A percentile compares a stretch with the other conserved stretches of the same genome.
Conservation (phyloP, 1,140 invertebrate species). For the Maconellicoccus hirsutus region DNA sequence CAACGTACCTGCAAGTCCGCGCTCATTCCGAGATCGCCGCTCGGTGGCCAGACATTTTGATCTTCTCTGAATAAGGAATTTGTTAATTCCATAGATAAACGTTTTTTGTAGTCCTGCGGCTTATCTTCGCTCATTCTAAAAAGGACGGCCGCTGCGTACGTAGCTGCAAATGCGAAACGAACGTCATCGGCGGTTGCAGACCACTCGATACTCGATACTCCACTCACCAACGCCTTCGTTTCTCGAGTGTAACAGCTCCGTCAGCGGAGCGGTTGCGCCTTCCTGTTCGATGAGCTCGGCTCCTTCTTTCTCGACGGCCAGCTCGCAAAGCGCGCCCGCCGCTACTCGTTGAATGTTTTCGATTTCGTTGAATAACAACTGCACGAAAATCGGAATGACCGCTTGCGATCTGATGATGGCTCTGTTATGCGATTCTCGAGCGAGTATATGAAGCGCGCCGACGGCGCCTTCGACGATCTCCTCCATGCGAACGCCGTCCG, state of each 20-base stretch:
- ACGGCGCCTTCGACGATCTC: conserved; percentile 96
- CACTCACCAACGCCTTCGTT: conserved; percentile 57
- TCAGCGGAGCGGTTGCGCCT: conserved; percentile 88
- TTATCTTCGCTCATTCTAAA: conserved; percentile 98
- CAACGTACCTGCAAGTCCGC: conserved; percentile 73
- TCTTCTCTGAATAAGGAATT: conserved; percentile 84
- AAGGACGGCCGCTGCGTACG: conserved; percentile 92
- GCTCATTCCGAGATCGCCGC: conserved; percentile 65
- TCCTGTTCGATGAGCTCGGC: conserved; percentile 95
- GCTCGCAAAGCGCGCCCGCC: conserved; percentile 88
- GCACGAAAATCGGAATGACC: conserved; percentile 80
- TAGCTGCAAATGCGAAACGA: conserved; percentile 48
- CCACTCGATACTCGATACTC: too few species aligned
- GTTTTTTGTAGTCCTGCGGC: conserved; percentile 93
- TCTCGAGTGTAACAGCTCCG: conserved; percentile 85
- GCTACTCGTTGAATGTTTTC: conserved; percentile 89
- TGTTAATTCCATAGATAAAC: conserved; percentile 88
- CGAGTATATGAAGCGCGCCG: conserved; percentile 93
- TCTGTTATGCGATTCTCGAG: conserved; percentile 83
- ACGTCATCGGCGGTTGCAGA: not conserved
- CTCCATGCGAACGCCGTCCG: conserved; percentile 95
- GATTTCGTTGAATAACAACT: conserved; percentile 88
- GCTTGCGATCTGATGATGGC: conserved; percentile 82
- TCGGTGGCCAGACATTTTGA: conserved; percentile 61
- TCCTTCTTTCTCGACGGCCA: conserved; percentile 91